These are phyloP conservation scores for Enteromius mattozi DNA, from an alignment of 2,797 vertebrate genomes.

Conservation along the genomic window DNA sequence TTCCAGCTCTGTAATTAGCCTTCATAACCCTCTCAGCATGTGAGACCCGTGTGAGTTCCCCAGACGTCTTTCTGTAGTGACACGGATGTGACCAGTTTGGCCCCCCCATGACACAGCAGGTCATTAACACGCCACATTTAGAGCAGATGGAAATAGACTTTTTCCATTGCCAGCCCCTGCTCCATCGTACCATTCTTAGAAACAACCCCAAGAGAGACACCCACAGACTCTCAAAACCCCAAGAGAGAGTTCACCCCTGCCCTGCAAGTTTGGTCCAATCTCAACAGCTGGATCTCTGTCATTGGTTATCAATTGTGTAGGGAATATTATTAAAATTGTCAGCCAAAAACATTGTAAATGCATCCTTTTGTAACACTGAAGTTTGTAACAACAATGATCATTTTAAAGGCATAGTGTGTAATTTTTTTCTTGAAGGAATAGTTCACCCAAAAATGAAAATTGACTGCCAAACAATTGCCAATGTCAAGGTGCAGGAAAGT, in stretches of 20 bases:
- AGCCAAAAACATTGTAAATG: not conserved
- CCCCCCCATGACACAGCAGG: slow-evolving; percentile 69
- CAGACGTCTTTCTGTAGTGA: slow-evolving; percentile 62
- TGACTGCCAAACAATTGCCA: no score
- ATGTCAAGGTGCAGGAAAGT: no score
- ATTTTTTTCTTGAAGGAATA: not conserved
- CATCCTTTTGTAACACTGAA: not conserved
- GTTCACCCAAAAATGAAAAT: no score
- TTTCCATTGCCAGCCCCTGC: slow-evolving; percentile 80
- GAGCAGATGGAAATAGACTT: slow-evolving; percentile 82
- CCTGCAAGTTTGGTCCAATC: slow-evolving; percentile 10
- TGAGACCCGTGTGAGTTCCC: slow-evolving; percentile 67
- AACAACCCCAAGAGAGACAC: slow-evolving; percentile 62
- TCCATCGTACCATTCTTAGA: slow-evolving; percentile 77
- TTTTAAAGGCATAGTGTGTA: not conserved
- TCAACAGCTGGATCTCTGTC: slow-evolving; percentile 8
- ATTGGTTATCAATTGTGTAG: not conserved
- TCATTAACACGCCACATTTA: slow-evolving; percentile 83
- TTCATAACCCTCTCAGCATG: slow-evolving; percentile 62
- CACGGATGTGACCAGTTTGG: slow-evolving; percentile 72
- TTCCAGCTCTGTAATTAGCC: slow-evolving; percentile 31
- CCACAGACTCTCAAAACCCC: slow-evolving; percentile 26
- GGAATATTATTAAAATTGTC: not conserved
- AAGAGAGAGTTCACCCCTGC: slow-evolving; percentile 24
- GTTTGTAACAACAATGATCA: not conserved